These are phyloP conservation scores for Kradibia gibbosae DNA, from an alignment of 1,140 invertebrate genomes.

Conservation along the genomic window DNA sequence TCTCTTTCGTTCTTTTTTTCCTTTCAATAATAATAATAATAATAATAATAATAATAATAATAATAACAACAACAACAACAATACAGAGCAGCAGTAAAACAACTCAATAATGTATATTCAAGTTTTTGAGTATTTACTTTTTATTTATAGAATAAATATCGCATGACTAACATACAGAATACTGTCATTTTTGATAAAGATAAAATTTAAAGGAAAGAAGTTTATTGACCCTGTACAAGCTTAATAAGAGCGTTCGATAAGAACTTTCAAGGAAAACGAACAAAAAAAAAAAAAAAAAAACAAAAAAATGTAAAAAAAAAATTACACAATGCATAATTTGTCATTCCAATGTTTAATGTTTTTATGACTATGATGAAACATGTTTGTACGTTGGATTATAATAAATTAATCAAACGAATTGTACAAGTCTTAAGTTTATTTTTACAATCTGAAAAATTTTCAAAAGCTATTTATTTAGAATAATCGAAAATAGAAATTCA, in stretches of 20 bases:
- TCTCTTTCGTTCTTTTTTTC: no score
- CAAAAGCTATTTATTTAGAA: no score
- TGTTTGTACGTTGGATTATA: constrained; percentile 56
- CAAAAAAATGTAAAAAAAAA: constrained; percentile 37
- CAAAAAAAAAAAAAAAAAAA: not conserved
- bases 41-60: no score
- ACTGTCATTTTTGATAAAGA: constrained; percentile 34
- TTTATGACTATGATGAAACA: constrained; percentile 54
- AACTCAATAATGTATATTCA: no score
- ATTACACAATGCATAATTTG: constrained; percentile 40
- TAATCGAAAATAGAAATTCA: no score
- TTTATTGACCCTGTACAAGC: constrained; percentile 28
- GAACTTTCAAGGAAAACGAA: not conserved
- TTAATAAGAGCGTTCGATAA: no score
- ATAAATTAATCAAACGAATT: constrained; percentile 48
- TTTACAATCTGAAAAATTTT: no score
- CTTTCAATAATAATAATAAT: no score
- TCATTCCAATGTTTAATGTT: constrained; percentile 43
- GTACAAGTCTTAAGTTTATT: constrained; percentile 35
- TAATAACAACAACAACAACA: no score
- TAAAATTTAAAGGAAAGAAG: constrained; percentile 22
- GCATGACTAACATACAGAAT: constrained; percentile 18
- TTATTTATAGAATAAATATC: constrained; percentile 1
- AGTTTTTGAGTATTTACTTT: no score
- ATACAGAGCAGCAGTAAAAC: no score